A percentile compares a stretch with the other conserved stretches of the same genome.
Evolutionary conservation across 2,888 invertebrate genomes (phyloP).

Genomic region (Leptopterna dolabrata): DNA sequence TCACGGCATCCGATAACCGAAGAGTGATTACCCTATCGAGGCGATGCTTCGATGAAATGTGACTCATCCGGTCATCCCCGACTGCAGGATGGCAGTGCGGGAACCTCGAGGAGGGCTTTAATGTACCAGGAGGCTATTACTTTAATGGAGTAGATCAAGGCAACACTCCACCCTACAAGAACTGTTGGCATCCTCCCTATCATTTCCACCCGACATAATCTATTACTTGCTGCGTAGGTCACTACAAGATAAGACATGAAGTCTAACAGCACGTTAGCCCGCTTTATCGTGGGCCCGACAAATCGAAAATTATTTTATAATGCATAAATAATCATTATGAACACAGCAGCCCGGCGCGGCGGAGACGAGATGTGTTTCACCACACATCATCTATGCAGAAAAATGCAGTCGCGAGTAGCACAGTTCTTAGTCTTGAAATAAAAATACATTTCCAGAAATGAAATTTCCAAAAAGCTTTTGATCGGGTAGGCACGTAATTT

Average conservation of each 20-base stretch:
- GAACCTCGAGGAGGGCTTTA: neutral
- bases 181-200: neutral
- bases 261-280: neutral
- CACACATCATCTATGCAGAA: too few relatives aligned
- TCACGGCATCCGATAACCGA: slow-evolving; percentile 30
- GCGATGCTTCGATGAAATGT: neutral
- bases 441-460: too few relatives aligned
- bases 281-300: too few relatives aligned
- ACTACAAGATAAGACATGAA: neutral
- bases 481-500: too few relatives aligned
- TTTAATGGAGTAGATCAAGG: slow-evolving; percentile 19
- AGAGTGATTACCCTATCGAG: slow-evolving; percentile 1
- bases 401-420: too few relatives aligned
- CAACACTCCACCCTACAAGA: slow-evolving; percentile 4
- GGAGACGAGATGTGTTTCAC: too few relatives aligned
- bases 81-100: neutral
- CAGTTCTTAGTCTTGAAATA: too few relatives aligned
- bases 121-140: slow-evolving; percentile 1
- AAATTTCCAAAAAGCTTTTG: too few relatives aligned
- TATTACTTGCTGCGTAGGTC: neutral
- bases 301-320: too few relatives aligned
- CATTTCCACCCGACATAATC: neutral
- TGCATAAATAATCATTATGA: too few relatives aligned
- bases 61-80: neutral
- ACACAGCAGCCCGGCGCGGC: too few relatives aligned